Conservation (phyloP, 2,888 invertebrate species). For the Idaea biselata region DNA sequence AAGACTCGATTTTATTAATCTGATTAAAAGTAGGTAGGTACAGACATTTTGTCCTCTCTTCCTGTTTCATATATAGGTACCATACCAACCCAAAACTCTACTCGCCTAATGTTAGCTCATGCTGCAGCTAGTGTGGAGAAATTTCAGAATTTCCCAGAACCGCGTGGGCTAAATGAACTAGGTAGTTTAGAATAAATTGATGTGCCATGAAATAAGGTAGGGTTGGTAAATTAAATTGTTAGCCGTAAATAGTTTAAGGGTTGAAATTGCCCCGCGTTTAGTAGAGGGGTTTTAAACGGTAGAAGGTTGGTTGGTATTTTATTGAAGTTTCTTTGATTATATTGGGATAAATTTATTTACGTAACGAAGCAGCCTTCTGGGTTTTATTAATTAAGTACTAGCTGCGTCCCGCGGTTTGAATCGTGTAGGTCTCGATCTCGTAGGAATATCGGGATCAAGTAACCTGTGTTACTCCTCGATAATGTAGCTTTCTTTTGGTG, state of each 20-base stretch:
- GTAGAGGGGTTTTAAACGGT: neutral
- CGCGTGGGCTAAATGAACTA: neutral
- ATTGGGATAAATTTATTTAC: neutral
- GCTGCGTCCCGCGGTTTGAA: neutral
- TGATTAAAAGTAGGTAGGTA: too few relatives aligned
- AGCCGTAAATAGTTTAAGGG: neutral
- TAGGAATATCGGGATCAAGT: too few relatives aligned
- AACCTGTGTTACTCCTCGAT: too few relatives aligned
- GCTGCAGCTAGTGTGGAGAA: neutral
- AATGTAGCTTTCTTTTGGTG: too few relatives aligned
- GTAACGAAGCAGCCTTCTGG: neutral
- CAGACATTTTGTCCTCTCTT: too few relatives aligned
- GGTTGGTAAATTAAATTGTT: conserved; percentile 1
- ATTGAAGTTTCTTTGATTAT: neutral
- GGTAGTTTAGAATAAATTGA: neutral
- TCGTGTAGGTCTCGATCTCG: too few relatives aligned
- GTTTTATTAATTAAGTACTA: neutral
- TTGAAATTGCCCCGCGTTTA: neutral
- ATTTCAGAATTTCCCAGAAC: neutral
- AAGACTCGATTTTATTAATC: too few relatives aligned
- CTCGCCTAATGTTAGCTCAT: neutral
- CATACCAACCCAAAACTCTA: too few relatives aligned
- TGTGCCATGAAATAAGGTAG: neutral
- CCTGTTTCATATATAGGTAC: too few relatives aligned
- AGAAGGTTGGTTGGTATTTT: neutral